These are phyloP conservation scores for Neoarius graeffei DNA, from an alignment of 2,113 vertebrate species.

Conservation along the genomic window DNA sequence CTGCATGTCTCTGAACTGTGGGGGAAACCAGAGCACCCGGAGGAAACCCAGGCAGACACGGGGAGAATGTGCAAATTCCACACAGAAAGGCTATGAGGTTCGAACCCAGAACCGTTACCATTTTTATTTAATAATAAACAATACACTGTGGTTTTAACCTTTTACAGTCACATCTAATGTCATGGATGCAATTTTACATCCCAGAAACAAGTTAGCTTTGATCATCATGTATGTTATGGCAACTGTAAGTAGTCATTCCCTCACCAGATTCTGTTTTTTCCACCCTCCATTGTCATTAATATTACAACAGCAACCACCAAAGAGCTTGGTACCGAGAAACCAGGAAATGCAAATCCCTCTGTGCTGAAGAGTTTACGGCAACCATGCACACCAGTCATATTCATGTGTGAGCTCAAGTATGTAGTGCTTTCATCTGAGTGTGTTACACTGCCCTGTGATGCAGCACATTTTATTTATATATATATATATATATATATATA, in stretches of 20 bases:
- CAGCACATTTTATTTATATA: not conserved
- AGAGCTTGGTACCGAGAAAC: not conserved
- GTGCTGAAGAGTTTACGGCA: not conserved
- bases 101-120: too few relatives aligned
- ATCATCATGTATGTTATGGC: not conserved
- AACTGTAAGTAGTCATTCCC: not conserved
- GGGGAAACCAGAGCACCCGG: too few relatives aligned
- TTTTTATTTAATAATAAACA: not conserved
- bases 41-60: too few relatives aligned
- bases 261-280: not conserved
- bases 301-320: not conserved
- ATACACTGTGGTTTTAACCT: not conserved
- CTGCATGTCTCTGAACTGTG: too few relatives aligned
- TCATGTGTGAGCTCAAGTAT: not conserved
- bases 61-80: too few relatives aligned
- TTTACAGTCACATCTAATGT: not conserved
- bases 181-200: not conserved
- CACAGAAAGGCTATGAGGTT: too few relatives aligned
- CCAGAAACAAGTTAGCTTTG: not conserved
- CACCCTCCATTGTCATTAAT: not conserved
- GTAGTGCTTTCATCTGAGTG: not conserved
- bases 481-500: too few relatives aligned
- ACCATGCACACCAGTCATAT: not conserved
- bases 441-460: not conserved
- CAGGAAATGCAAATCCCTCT: not conserved